Conservation (phyloP, 2,113 vertebrate species). For the Fulica atra region DNA sequence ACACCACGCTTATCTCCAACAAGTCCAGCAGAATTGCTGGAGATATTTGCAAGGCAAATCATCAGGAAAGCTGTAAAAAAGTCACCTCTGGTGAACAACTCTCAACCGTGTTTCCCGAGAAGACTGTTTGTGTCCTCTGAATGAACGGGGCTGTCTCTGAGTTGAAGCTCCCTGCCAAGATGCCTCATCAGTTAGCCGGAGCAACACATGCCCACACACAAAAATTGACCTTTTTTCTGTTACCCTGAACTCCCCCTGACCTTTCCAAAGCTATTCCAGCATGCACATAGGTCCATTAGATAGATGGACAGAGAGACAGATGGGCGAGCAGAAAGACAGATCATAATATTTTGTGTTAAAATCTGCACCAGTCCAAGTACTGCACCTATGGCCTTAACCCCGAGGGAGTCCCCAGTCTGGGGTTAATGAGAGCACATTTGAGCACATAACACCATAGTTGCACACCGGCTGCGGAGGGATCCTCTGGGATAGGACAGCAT, state of each 20-base stretch:
- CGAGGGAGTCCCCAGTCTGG: background rate
- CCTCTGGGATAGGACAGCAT: background rate
- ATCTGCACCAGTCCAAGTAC: background rate
- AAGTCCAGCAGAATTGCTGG: conserved; percentile 9
- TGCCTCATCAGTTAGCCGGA: conserved; percentile 55
- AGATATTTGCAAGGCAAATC: conserved; percentile 40
- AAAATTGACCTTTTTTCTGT: conserved; percentile 45
- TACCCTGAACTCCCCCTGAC: conserved; percentile 74
- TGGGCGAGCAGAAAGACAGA: background rate
- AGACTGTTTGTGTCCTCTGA: background rate
- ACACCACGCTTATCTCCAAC: conserved; percentile 49
- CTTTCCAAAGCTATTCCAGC: conserved; percentile 44
- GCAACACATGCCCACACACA: background rate
- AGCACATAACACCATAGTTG: background rate
- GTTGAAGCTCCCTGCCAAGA: background rate
- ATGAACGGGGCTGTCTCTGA: conserved; percentile 24
- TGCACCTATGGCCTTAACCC: background rate
- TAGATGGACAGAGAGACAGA: conserved; percentile 32
- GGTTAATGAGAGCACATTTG: background rate
- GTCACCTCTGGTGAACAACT: conserved; percentile 57
- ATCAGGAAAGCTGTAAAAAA: conserved; percentile 56
- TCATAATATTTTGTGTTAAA: background rate
- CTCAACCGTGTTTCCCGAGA: conserved; percentile 50
- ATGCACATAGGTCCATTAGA: conserved; percentile 13
- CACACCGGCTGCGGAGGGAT: background rate